Evolutionary conservation across 2,113 vertebrate genomes (phyloP).

Genomic region (Cyprinodon brontotheroides): DNA sequence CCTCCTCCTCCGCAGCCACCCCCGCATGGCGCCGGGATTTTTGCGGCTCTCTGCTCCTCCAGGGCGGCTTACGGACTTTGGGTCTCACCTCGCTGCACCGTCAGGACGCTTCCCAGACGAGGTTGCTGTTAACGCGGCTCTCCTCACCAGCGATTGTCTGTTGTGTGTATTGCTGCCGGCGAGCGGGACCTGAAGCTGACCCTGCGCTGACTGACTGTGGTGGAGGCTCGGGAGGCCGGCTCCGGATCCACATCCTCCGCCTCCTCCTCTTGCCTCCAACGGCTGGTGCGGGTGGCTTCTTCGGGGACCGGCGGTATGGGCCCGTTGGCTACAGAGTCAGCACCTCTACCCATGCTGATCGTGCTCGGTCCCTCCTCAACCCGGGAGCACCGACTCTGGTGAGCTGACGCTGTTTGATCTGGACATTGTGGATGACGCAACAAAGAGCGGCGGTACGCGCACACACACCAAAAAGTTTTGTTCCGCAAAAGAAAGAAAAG

Average conservation of each 20-base stretch:
- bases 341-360: constrained; percentile 95
- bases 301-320: constrained; percentile 84
- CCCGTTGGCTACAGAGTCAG: constrained; percentile 91
- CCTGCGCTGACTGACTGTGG: constrained; percentile 88
- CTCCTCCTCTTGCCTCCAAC: constrained; percentile 87
- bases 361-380: constrained; percentile 85
- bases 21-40: too few relatives aligned
- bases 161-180: too few relatives aligned
- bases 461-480: constrained; percentile 6
- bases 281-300: constrained; percentile 84
- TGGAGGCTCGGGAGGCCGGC: constrained; percentile 74
- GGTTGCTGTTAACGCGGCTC: constrained; percentile 66
- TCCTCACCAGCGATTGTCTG: too few relatives aligned
- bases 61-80: constrained; percentile 89
- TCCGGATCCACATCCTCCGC: constrained; percentile 74
- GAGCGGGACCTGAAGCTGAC: constrained; percentile 94
- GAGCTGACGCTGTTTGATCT: constrained; percentile 94
- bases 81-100: constrained; percentile 87
- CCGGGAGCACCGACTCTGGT: constrained; percentile 84
- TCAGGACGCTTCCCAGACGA: constrained; percentile 64
- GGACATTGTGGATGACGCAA: constrained; percentile 82
- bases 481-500: neutral
- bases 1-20: constrained; percentile 70
- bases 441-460: constrained; percentile 6
- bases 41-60: constrained; percentile 86